Evolutionary conservation across 2,888 invertebrate genomes (phyloP).

Genomic region (Cetonia aurata): DNA sequence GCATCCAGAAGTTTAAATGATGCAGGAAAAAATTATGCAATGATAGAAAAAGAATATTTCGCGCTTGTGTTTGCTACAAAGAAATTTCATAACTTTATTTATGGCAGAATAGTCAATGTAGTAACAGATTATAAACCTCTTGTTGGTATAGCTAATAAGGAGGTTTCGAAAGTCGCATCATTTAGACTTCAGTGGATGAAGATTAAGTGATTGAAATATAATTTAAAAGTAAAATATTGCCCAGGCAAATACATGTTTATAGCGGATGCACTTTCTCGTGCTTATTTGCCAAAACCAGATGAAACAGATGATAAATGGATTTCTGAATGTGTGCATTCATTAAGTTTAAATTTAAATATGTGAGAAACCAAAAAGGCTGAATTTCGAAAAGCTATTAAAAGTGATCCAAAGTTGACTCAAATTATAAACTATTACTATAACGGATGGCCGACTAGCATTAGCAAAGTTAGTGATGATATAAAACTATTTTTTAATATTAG

Average conservation of each 20-base stretch:
- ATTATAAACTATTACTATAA: no score
- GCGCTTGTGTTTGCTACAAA: conserved; percentile 1
- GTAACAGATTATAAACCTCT: conserved; percentile 4
- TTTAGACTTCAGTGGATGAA: conserved; percentile 4
- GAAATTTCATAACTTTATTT: conserved; percentile 8
- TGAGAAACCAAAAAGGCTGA: no score
- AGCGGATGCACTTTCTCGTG: not conserved
- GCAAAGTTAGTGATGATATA: no score
- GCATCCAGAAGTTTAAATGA: not conserved
- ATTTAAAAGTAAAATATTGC: conserved; percentile 1
- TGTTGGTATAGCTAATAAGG: conserved; percentile 4
- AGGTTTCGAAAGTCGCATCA: not conserved
- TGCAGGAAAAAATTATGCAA: conserved; percentile 5
- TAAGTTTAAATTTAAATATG: no score
- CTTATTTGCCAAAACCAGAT: no score
- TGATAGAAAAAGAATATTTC: conserved; percentile 13
- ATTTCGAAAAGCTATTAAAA: no score
- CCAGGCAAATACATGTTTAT: conserved; percentile 11
- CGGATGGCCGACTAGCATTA: no score
- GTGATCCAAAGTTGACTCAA: no score
- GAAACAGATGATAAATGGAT: no score
- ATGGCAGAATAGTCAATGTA: conserved; percentile 4
- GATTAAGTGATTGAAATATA: conserved; percentile 17
- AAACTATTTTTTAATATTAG: no score
- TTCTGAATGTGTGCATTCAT: no score